Conservation (phyloP, 2,888 invertebrate genomes). For the Drosophila subsilvestris region DNA sequence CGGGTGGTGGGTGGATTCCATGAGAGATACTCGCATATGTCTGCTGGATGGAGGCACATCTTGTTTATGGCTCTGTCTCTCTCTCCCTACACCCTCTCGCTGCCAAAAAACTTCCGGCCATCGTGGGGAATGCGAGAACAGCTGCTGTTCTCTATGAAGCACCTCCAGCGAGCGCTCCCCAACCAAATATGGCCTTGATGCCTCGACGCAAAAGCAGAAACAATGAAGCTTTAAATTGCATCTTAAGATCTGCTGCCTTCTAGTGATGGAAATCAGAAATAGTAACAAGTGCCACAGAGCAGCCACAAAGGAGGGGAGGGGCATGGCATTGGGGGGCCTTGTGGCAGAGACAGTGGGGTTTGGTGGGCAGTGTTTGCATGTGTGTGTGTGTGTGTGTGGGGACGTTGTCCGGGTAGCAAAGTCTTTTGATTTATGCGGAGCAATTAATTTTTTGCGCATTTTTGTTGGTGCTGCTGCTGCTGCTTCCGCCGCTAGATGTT, state of each 20-base stretch:
- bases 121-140: conserved; percentile 30
- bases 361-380: neutral
- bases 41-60: conserved; percentile 12
- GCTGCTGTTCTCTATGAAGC: conserved; percentile 33
- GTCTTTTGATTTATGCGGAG: conserved; percentile 80
- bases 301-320: conserved; percentile 26
- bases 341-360: neutral
- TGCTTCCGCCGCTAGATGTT: conserved; percentile 35
- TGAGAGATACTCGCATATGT: neutral
- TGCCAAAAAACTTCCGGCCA: conserved; percentile 63
- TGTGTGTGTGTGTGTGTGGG: neutral
- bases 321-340: neutral
- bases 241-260: conserved; percentile 2
- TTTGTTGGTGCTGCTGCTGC: conserved; percentile 32
- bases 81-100: neutral
- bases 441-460: conserved; percentile 81
- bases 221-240: conserved; percentile 37
- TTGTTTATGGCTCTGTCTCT: conserved; percentile 54
- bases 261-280: conserved; percentile 48
- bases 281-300: conserved; percentile 46
- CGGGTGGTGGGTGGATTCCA: conserved; percentile 4
- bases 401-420: conserved; percentile 50
- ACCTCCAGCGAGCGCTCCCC: conserved; percentile 12
- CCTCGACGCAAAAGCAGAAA: conserved; percentile 35
- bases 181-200: conserved; percentile 61